These are phyloP conservation scores for Tenthredo distinguenda DNA, from an alignment of 2,888 invertebrate genomes.

Conservation along the genomic window DNA sequence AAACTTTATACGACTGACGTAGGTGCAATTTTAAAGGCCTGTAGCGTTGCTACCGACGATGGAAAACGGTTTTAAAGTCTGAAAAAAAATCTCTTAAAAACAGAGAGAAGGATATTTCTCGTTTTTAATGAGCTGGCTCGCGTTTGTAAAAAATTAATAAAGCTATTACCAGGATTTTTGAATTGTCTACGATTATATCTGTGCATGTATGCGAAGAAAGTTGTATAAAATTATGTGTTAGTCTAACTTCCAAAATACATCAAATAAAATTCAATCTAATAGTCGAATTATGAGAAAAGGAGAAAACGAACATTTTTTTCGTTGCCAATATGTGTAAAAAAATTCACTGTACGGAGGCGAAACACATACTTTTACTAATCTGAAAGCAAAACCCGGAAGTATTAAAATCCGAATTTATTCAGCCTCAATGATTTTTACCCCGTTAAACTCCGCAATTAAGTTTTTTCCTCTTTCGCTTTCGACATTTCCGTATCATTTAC, in stretches of 20 bases:
- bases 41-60: background rate
- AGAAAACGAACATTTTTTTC: background rate
- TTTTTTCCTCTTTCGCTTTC: constrained; percentile 16
- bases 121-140: background rate
- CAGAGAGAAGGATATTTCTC: background rate
- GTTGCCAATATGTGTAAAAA: background rate
- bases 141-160: background rate
- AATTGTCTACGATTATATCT: too few relatives aligned
- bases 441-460: background rate
- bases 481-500: background rate
- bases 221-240: background rate
- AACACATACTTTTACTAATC: background rate
- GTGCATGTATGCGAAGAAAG: background rate
- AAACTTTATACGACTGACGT: constrained; percentile 36
- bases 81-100: constrained; percentile 3
- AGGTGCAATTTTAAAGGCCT: constrained; percentile 13
- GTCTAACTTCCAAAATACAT: background rate
- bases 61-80: background rate
- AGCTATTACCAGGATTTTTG: background rate
- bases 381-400: background rate
- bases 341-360: background rate
- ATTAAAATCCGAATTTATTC: background rate
- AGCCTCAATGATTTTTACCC: background rate
- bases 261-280: background rate
- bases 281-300: background rate